These are phyloP conservation scores for Glyphotaelius pellucidus DNA, from an alignment of 2,888 invertebrate species.

Conservation along the genomic window DNA sequence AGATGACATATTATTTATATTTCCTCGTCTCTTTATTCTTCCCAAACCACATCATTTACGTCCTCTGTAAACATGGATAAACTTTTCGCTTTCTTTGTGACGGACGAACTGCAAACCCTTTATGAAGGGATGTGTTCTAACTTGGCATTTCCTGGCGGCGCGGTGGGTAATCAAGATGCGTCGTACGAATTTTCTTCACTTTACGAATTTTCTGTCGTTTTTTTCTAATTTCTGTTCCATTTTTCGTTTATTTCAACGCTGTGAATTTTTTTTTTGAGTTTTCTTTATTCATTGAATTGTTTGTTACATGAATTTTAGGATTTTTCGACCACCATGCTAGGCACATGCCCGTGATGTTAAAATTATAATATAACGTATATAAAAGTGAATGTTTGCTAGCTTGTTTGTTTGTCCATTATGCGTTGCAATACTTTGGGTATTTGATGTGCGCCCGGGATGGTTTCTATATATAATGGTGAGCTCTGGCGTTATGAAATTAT, in stretches of 20 bases:
- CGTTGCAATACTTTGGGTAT: too few relatives aligned
- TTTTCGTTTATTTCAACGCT: neutral
- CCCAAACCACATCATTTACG: constrained; percentile 8
- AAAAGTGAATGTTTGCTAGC: too few relatives aligned
- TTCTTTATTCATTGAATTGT: too few relatives aligned
- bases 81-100: constrained; percentile 25
- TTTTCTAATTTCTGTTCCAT: neutral
- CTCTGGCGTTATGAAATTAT: too few relatives aligned
- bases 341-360: too few relatives aligned
- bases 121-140: neutral
- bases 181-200: neutral
- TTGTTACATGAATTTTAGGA: too few relatives aligned
- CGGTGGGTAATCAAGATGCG: neutral
- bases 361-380: too few relatives aligned
- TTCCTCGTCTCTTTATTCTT: neutral
- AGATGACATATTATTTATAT: constrained; percentile 25
- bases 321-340: too few relatives aligned
- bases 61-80: constrained; percentile 11
- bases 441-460: too few relatives aligned
- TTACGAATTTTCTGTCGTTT: neutral
- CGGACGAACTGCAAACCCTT: neutral
- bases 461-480: too few relatives aligned
- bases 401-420: too few relatives aligned
- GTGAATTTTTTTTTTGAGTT: too few relatives aligned
- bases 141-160: constrained; percentile 8